Evolutionary conservation across 2,113 vertebrate species (phyloP).

Genomic region (Otis tarda): DNA sequence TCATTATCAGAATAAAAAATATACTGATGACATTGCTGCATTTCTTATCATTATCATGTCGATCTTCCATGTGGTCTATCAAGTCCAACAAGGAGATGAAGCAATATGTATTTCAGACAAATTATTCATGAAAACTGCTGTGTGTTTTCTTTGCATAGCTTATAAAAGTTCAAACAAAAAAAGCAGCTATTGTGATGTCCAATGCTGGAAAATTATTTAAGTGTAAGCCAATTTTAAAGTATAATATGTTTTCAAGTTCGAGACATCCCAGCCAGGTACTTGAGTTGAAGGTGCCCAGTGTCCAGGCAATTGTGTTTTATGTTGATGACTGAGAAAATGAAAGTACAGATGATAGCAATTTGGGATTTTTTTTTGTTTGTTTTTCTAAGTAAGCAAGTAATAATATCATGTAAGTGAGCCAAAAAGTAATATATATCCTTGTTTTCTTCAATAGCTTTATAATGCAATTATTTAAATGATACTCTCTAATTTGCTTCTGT

Average conservation of each 20-base stretch:
- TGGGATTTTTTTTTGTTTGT: not conserved
- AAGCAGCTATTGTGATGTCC: not conserved
- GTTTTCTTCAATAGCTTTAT: not conserved
- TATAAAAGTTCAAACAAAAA: not conserved
- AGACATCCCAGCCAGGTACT: not conserved
- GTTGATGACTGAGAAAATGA: not conserved
- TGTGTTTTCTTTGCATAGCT: not conserved
- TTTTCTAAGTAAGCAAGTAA: not conserved
- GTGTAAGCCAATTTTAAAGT: not conserved
- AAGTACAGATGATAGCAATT: not conserved
- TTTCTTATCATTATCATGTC: not conserved
- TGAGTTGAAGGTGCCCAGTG: not conserved
- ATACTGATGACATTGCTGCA: not conserved
- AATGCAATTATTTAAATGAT: not conserved
- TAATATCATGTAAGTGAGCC: not conserved
- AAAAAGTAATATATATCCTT: not conserved
- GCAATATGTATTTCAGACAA: not conserved
- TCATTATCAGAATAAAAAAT: conserved; percentile 15
- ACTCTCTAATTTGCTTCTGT: not conserved
- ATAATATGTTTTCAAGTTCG: not conserved
- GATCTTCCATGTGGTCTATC: not conserved
- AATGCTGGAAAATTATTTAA: not conserved
- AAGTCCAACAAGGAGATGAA: not conserved
- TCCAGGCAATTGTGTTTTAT: not conserved
- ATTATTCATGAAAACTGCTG: not conserved